These are phyloP conservation scores for Oxyura jamaicensis DNA, from an alignment of 2,113 vertebrate species.

Conservation along the genomic window DNA sequence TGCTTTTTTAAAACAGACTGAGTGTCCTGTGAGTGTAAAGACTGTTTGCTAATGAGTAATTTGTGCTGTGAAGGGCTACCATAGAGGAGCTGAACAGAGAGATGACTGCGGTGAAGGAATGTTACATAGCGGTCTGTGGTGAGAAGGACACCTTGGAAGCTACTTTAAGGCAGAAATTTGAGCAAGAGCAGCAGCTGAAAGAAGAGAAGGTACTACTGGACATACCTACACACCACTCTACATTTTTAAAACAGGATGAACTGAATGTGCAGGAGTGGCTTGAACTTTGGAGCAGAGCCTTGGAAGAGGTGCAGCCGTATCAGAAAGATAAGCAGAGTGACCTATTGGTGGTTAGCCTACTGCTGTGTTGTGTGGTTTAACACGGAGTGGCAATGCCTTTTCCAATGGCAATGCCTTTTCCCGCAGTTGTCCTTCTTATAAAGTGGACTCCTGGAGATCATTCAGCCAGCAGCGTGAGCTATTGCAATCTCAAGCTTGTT, in stretches of 20 bases:
- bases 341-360: neutral
- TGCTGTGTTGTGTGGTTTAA: neutral
- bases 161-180: constrained; percentile 67
- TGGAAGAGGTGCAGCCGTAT: neutral
- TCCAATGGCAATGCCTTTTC: neutral
- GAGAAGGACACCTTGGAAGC: constrained; percentile 88
- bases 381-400: too few relatives aligned
- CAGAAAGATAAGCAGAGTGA: neutral
- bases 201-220: constrained; percentile 80
- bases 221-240: neutral
- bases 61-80: constrained; percentile 75
- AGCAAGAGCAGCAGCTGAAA: constrained; percentile 73
- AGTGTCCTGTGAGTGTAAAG: neutral
- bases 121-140: constrained; percentile 90
- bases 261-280: neutral
- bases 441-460: neutral
- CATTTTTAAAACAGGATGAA: too few relatives aligned
- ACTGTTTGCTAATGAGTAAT: neutral
- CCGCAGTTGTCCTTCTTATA: neutral
- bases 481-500: neutral
- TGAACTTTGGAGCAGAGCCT: neutral
- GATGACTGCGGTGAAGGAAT: constrained; percentile 86
- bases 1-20: neutral
- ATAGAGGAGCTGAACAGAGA: constrained; percentile 85
- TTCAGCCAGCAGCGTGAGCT: neutral